These are phyloP conservation scores for Blastobasis lacticolella DNA, from an alignment of 2,888 invertebrate genomes.

Conservation along the genomic window DNA sequence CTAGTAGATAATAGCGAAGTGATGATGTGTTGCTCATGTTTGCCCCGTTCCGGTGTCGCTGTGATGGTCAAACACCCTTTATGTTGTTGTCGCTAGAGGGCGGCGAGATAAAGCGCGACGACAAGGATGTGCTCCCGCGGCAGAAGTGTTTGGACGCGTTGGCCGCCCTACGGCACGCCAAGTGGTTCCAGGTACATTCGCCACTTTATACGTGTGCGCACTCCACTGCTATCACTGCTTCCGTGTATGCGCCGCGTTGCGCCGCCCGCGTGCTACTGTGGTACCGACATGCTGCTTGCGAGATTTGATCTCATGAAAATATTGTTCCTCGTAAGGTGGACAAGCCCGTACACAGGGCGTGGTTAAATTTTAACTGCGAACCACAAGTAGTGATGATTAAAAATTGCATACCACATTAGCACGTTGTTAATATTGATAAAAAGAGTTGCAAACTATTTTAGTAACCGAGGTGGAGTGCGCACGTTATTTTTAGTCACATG, in stretches of 20 bases:
- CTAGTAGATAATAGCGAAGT: no score
- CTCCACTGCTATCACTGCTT: constrained; percentile 23
- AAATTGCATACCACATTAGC: no score
- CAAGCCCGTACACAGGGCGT: no score
- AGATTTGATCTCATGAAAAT: no score
- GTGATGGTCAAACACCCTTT: constrained; percentile 87
- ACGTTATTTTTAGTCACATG: constrained; percentile 69
- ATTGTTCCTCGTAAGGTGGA: no score
- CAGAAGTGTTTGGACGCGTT: constrained; percentile 99
- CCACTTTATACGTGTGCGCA: constrained; percentile 61
- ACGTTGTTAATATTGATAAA: no score
- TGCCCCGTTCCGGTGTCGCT: constrained; percentile 66
- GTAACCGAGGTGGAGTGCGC: constrained; percentile 44
- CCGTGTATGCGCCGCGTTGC: neutral
- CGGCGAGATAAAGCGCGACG: constrained; percentile 81
- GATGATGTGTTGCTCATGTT: constrained; percentile 34
- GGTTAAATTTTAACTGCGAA: no score
- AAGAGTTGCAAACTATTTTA: no score
- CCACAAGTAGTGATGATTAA: no score
- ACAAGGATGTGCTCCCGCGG: constrained; percentile 97
- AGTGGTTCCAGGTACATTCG: constrained; percentile 98
- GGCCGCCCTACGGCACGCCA: constrained; percentile 99
- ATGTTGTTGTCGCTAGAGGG: constrained; percentile 74
- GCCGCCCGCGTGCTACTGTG: neutral
- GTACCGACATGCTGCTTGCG: no score